Base-by-base conservation (phyloP, 2,888 invertebrate species). In the Hedychridium roseum region DNA sequence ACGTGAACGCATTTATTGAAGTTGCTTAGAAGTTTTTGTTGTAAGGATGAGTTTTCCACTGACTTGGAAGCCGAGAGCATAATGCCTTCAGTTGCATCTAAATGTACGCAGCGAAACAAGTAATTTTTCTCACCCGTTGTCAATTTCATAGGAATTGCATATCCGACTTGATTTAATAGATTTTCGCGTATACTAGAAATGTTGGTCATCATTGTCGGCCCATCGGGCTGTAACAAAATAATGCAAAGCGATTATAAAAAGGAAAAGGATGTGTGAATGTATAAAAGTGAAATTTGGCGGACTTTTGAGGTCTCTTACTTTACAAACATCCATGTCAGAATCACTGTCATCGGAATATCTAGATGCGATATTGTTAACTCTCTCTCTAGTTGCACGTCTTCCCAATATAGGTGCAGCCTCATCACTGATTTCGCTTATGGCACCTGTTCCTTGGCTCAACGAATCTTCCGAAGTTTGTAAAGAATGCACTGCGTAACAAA, bases 81-180 rank as follows among this genome's bases (percentile, higher is more conserved):
- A 38, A 92, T 80, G 0, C 92, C 92, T 68, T 89, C 87, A 7
- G 85, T 83, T 0, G 82, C 80, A 73, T 92, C 90, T 42, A 92
- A 76, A 47, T 89, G 87, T 0, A 92, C 83, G 68, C 88, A 92
- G 74, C 91, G 88, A 70, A 90, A 88, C 45, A 92, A 74, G 6
- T 87, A 86, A 73, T 91, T 91, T 48, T 87, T 86, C 39, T 84
- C 83, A 1, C 91, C 91, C 1, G 86, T 82, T 12, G 90, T 89
- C 62, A 89, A 80, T 74, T 81, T 80, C 51, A 80, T 75, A 1
- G 85, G 83, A 27, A 85, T 78, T 30, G 85, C 83, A 46, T 85
- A 85, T 54, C 86, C 85, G 11, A 88, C 86, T 76, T 91, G 90
- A 56, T 86, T 86, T 54, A 91, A 78, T 23, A 91, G 81, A 16